Percentiles rank a stretch among this genome's conserved stretches.
Conservation (phyloP, 2,888 invertebrate species). For the Morpho achilles region DNA sequence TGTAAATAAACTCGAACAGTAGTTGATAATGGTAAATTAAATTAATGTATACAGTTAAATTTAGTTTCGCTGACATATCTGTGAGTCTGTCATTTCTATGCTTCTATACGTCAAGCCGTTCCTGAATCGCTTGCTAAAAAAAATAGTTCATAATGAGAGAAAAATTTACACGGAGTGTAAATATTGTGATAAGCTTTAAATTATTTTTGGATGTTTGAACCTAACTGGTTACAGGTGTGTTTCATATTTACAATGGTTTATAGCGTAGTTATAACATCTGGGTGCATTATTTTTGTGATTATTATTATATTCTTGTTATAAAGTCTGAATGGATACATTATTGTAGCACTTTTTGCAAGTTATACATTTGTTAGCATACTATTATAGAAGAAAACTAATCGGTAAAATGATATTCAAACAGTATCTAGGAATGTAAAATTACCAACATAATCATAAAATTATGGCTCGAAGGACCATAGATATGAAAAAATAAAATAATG, state of each 20-base stretch:
- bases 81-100: constrained; percentile 14
- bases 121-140: constrained; percentile 10
- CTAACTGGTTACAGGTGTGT: constrained; percentile 36
- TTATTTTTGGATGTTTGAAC: constrained; percentile 63
- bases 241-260: constrained; percentile 46
- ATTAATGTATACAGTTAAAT: constrained; percentile 20
- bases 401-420: neutral
- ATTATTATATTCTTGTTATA: constrained; percentile 46
- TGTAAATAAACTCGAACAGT: constrained; percentile 37
- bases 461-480: too few relatives aligned
- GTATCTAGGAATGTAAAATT: neutral
- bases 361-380: constrained; percentile 12
- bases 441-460: too few relatives aligned
- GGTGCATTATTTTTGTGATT: constrained; percentile 70
- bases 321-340: constrained; percentile 18
- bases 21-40: constrained; percentile 45
- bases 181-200: constrained; percentile 73
- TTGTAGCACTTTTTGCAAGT: constrained; percentile 16
- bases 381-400: neutral
- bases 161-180: constrained; percentile 53
- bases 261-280: constrained; percentile 39
- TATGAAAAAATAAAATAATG: too few relatives aligned
- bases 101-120: constrained; percentile 30
- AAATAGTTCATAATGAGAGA: constrained; percentile 22
- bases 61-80: constrained; percentile 23